A percentile compares a stretch with the other conserved stretches of the same genome.
Conservation (phyloP, 2,113 vertebrate genomes). For the Thunnus maccoyii region DNA sequence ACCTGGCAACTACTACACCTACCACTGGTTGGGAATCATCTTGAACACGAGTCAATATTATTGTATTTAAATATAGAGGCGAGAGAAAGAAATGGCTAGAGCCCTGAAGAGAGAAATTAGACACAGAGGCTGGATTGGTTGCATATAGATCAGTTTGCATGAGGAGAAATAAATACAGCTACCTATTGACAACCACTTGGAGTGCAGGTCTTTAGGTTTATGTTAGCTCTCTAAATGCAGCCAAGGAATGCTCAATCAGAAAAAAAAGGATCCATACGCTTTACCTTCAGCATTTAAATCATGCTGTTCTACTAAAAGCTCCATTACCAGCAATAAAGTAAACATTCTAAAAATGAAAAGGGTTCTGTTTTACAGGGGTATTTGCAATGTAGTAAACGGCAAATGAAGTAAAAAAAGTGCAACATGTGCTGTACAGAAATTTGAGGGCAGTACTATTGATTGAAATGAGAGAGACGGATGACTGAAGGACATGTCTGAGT, state of each 20-base stretch:
- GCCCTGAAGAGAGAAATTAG: neutral
- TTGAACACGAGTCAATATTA: neutral
- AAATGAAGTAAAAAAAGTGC: neutral
- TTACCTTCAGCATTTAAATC: constrained; percentile 36
- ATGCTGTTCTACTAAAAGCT: neutral
- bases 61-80: neutral
- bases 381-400: neutral
- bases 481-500: neutral
- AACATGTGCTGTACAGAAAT: neutral
- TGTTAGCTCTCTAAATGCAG: constrained; percentile 45
- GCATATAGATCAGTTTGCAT: constrained; percentile 37
- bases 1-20: neutral
- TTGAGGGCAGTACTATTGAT: neutral
- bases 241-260: constrained; percentile 45
- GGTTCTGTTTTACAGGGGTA: neutral
- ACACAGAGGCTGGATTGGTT: neutral
- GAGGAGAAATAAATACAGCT: constrained; percentile 51
- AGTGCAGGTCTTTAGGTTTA: constrained; percentile 60
- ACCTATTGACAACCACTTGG: constrained; percentile 54
- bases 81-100: neutral
- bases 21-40: neutral
- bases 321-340: neutral
- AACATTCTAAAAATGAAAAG: neutral
- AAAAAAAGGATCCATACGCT: constrained; percentile 37
- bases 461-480: neutral